Percentiles rank a stretch among this genome's conserved stretches.
Conservation (phyloP, 2,797 vertebrate genomes). For the Hipposideros larvatus region DNA sequence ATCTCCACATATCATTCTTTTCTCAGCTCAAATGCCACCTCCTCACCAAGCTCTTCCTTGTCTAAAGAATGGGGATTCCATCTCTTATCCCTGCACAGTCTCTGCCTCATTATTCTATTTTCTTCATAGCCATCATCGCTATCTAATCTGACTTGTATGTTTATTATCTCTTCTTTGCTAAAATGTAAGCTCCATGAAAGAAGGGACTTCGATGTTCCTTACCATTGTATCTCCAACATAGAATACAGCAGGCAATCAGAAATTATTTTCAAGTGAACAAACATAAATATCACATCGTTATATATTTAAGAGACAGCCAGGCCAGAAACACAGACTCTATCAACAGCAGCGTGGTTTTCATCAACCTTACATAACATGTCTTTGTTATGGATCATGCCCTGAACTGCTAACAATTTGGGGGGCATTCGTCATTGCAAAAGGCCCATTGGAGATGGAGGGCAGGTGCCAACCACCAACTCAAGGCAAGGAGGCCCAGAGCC, state of each 20-base stretch:
- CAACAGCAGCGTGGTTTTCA: background rate
- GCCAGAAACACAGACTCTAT: background rate
- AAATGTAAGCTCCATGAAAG: background rate
- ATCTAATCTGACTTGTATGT: background rate
- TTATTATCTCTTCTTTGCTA: background rate
- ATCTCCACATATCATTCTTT: background rate
- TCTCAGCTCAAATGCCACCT: background rate
- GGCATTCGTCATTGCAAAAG: background rate
- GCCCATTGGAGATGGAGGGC: background rate
- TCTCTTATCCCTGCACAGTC: background rate
- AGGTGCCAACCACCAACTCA: fast-evolving
- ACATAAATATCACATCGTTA: background rate
- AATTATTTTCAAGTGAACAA: constrained; percentile 21
- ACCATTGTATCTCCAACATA: background rate
- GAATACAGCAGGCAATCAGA: background rate
- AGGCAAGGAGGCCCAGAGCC: fast-evolving
- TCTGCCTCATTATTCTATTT: background rate
- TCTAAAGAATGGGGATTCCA: background rate
- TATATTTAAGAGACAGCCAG: constrained; percentile 20
- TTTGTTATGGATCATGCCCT: background rate
- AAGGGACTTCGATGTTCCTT: background rate
- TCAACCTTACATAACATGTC: background rate
- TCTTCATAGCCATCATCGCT: background rate
- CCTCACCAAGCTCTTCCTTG: background rate
- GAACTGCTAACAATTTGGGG: background rate